Base-by-base conservation (phyloP, 2,113 vertebrate genomes). In the Lophotis ruficrista region DNA sequence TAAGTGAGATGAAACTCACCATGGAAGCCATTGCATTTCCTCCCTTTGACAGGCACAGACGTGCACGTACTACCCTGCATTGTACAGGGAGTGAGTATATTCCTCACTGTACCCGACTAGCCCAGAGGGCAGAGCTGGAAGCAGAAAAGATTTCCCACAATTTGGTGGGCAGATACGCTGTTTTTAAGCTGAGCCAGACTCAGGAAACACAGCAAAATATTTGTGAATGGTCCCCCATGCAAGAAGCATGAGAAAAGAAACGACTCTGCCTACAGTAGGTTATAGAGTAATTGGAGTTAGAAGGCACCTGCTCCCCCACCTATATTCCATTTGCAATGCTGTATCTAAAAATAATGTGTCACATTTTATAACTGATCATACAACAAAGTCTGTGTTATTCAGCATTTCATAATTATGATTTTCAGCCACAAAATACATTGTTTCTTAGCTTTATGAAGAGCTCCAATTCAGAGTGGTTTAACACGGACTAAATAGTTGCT, bases 1-100 rank as follows among this genome's bases (percentile, higher is more conserved):
- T 65, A 69, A 64, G 14, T 41, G 19, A 75, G 37, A 22, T 47
- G 17, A 70, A 82, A 73, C 25, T 65, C 2, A 0, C 14, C 18
- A 3, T 83, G 71, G 41, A 70, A 83, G 20, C 35, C 31, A 33
- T 11, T n/a, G 3, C 8, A 3, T 76, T 89, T 91, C 24, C 18
- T 83, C 20, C 18, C n/a, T 66, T 23, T 54, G 31, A 62, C 0
- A 60, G 77, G 30, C 51, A 77, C 6, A 27, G 43, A 81, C 72
- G 22, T 11, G 14, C 4, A 10, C 0, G 0, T 62, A 43, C 25
- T 47, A 38, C 14, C 7, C 20, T 47, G 6, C 20, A 11, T 43
- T 22, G 2, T 28, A 18, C 8, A 61, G 45, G 16, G 45, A 69
- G 18, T 69, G 28, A 25, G 27, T 17, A 22, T 47, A 18, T 51